These are phyloP conservation scores for Panzeria rudis DNA, from an alignment of 2,888 invertebrate species.

Conservation along the genomic window DNA sequence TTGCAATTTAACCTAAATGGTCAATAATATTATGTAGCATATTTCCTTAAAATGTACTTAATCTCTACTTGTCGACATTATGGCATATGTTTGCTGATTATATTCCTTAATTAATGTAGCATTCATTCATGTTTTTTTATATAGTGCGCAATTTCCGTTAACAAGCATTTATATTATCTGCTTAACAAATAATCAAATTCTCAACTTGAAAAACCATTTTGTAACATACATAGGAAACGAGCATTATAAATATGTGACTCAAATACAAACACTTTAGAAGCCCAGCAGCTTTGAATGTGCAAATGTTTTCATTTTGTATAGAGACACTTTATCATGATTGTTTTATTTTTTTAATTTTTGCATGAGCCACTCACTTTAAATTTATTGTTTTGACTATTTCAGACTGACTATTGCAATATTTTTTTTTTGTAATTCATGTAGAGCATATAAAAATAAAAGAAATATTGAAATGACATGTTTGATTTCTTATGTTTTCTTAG, in stretches of 20 bases:
- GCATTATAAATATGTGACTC: neutral
- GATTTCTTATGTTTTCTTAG: too few species aligned
- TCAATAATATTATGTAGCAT: neutral
- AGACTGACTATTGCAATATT: too few species aligned
- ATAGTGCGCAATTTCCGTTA: constrained; percentile 40
- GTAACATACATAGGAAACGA: constrained; percentile 18
- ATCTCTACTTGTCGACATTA: constrained; percentile 2
- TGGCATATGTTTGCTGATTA: constrained; percentile 22
- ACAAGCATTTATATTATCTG: constrained; percentile 61
- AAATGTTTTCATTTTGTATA: neutral
- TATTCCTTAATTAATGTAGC: constrained; percentile 38
- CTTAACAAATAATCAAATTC: constrained; percentile 64
- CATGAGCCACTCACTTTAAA: too few species aligned
- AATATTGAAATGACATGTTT: too few species aligned
- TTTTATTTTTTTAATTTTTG: neutral
- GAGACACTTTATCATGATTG: neutral
- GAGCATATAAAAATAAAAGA: too few species aligned
- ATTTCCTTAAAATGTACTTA: constrained; percentile 8
- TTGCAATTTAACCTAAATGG: neutral
- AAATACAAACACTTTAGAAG: neutral
- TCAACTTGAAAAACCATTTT: constrained; percentile 48
- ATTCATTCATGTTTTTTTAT: constrained; percentile 2
- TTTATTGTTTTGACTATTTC: too few species aligned
- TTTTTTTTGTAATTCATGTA: too few species aligned
- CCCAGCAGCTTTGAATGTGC: neutral